phyloP scores from a whole-genome alignment of 2,113 vertebrate species.

The Hylia prasina region DNA sequence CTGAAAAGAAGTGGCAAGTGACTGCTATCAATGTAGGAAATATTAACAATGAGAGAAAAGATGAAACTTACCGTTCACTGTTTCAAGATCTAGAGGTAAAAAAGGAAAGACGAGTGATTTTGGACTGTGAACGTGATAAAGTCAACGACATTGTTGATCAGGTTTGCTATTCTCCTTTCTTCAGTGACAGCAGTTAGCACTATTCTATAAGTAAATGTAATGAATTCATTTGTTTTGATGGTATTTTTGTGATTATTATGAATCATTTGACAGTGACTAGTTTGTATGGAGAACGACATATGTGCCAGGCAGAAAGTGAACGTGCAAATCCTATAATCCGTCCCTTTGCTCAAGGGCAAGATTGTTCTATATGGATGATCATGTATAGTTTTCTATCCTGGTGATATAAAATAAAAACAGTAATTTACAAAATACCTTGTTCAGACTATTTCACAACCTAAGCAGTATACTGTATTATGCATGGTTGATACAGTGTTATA shows the following conservation, averaged over 20 bases:
- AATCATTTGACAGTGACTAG: not conserved
- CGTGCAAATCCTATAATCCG: not conserved
- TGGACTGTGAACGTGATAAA: slow-evolving; percentile 98
- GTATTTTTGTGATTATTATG: not conserved
- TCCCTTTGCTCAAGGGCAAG: not conserved
- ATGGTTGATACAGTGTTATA: not conserved
- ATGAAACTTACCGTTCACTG: slow-evolving; percentile 94
- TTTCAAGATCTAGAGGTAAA: slow-evolving; percentile 98
- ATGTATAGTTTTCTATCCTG: not conserved
- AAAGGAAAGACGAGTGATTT: slow-evolving; percentile 94
- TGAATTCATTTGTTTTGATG: not conserved
- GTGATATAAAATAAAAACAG: not conserved
- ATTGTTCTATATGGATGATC: not conserved
- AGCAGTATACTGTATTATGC: not conserved
- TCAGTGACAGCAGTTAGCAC: not conserved
- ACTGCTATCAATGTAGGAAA: slow-evolving; percentile 98
- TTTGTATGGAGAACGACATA: not conserved
- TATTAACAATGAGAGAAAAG: slow-evolving; percentile 97
- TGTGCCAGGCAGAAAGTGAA: not conserved
- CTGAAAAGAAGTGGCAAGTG: slow-evolving; percentile 98
- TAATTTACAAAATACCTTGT: not conserved
- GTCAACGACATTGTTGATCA: slow-evolving; percentile 99
- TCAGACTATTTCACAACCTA: not conserved
- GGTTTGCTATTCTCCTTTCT: slow-evolving; percentile 74
- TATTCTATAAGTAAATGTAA: not conserved